Percentiles rank a stretch among this genome's conserved stretches.
phyloP scores from a whole-genome alignment of 2,888 invertebrate species.

The Drosophila flavopinicola region DNA sequence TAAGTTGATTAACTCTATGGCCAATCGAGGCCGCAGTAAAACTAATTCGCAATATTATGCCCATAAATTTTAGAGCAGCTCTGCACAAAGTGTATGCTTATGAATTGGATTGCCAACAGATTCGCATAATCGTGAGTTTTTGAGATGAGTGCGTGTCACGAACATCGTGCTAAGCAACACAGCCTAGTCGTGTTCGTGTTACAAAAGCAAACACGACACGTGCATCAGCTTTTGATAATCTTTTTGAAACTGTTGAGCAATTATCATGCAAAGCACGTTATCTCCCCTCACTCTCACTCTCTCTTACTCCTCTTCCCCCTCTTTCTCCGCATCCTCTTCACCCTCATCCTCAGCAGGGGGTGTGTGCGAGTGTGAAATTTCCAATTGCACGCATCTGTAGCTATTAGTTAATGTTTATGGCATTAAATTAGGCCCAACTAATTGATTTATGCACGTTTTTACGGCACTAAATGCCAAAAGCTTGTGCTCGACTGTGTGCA shows the following conservation, averaged over 20 bases:
- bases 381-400: constrained; percentile 3
- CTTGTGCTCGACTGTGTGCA: not conserved
- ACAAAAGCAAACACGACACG: too few relatives aligned
- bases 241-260: not conserved
- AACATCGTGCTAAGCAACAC: too few relatives aligned
- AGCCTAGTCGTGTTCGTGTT: too few relatives aligned
- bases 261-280: constrained; percentile 22
- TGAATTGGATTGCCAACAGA: constrained; percentile 22
- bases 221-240: too few relatives aligned
- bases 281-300: not conserved
- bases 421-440: constrained; percentile 2
- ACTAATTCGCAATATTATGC: constrained; percentile 39
- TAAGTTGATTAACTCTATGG: constrained; percentile 43
- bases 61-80: constrained; percentile 29
- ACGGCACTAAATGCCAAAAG: not conserved
- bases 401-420: not conserved
- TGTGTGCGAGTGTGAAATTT: constrained; percentile 17
- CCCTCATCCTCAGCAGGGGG: not conserved
- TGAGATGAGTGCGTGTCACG: constrained; percentile 3
- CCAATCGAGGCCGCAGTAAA: constrained; percentile 33
- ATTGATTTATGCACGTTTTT: constrained; percentile 1
- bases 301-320: not conserved
- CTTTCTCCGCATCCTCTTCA: not conserved
- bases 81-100: constrained; percentile 5
- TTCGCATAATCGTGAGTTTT: constrained; percentile 1